These are phyloP conservation scores for Hemitrygon akajei DNA, from an alignment of 2,797 vertebrate genomes.

Conservation along the genomic window DNA sequence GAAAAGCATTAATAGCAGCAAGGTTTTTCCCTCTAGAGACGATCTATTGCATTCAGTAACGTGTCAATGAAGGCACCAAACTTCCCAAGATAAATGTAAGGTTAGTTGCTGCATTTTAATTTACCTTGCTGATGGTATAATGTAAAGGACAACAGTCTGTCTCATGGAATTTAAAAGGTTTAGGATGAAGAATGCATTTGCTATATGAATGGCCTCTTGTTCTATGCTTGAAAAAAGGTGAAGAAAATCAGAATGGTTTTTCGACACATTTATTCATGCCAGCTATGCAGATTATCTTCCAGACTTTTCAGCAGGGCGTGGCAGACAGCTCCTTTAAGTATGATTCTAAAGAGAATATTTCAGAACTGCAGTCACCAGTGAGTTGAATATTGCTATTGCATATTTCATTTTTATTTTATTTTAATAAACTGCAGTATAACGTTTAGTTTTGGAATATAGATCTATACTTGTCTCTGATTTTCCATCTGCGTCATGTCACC, in stretches of 20 bases:
- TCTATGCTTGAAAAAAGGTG: not conserved
- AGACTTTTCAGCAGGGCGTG: not conserved
- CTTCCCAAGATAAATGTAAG: not conserved
- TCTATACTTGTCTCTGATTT: not conserved
- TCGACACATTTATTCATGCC: not conserved
- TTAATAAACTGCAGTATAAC: not conserved
- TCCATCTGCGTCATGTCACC: not conserved
- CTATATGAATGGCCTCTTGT: not conserved
- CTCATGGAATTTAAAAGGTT: not conserved
- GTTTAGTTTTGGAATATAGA: not conserved
- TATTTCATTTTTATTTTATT: not conserved
- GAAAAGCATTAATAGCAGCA: not conserved
- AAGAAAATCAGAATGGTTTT: not conserved
- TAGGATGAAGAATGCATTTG: not conserved
- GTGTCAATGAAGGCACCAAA: not conserved
- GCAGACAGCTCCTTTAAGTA: not conserved
- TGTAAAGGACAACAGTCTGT: not conserved
- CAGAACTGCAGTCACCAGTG: not conserved
- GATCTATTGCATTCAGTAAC: not conserved
- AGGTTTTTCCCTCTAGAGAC: no score
- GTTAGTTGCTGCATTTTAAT: not conserved
- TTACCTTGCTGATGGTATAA: not conserved
- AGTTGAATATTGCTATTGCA: no score
- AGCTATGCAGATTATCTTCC: not conserved
- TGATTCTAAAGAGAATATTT: not conserved